Base-by-base conservation (phyloP, 2,113 vertebrate species). In the Xenopus tropicalis region DNA sequence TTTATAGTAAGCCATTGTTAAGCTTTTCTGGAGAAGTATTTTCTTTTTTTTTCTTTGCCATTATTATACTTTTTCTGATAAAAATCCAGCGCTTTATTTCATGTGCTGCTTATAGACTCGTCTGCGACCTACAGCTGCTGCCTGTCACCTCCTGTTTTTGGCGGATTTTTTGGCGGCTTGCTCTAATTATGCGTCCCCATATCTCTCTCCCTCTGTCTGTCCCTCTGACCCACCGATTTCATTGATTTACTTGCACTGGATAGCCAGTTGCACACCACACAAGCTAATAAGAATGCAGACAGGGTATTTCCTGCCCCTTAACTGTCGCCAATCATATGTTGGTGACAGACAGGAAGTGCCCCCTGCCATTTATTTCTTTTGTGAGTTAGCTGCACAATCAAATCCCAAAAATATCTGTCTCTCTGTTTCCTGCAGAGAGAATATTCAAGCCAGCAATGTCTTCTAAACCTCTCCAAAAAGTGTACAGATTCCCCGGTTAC, bases 351-450 rank as follows among this genome's bases (percentile, higher is more conserved):
- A 51, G 73, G 66, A 75, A 69, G 29, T 69, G 58, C 73, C 73
- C 72, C 73, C 73, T 69, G 73, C 73, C 66, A 75, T 69, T 75
- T 63, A 75, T 75, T 75, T 42, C 73, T 75, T 69, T 75, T 75
- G 73, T 75, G 29, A 69, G 73, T 63, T 52, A 29, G 46, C 69
- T 75, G 44, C 66, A 75, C 73, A 75, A 69, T 75, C 61, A 75
- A 69, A 69, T 69, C 66, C 66, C 66, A 75, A 75, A 72, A 75
- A 75, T 75, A 75, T 75, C 73, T 75, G 73, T 75, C 73, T 75
- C 73, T 75, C 25, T 11, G 29, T 69, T 75, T 75, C 73, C 73
- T 75, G 73, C 57, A 69, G 14, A 48, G 73, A 62, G 58, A n/a
- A 42, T 61, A 37, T 52, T 46, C 56, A 68, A 42, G 59, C 56